Evolutionary conservation across 64 coral and sea anemone species (phyloP), one percentile per base, ranked within the genome.

Genomic region (Actinia tenebrosa): DNA sequence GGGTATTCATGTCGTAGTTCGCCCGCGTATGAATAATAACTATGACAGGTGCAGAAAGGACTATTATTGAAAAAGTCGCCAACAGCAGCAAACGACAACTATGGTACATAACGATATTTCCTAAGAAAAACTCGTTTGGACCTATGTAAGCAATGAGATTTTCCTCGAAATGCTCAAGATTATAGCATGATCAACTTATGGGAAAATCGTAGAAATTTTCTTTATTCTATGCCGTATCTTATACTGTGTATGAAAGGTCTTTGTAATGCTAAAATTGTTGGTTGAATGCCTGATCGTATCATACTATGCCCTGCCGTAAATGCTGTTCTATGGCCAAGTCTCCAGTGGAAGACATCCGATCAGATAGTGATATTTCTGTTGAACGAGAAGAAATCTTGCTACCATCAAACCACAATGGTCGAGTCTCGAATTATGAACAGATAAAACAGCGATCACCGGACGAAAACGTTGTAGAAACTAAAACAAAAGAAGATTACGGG

Each of bases 371-470:
- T 81, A 81, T 81, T 81, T 81, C 79, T 50, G 42, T 45, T 53
- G 79, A 81, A 81, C 60, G 53, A 54, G 83, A 85, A 43, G 56
- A 85, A 85, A 85, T 85, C 44, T 85, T 85, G 19, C 83, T 85
- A 19, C 79, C 43, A 81, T 58, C 83, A 64, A 85, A 56, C 30
- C 83, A n/a, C 53, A 85, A 85, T 62, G 83, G 83, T 43, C 53
- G 60, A 42, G 56, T 64, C 18, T 61, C 26, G 60, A 56, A 59
- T 54, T 55, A 85, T 46, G 83, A 85, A 64, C 53, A 60, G 54
- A 83, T 83, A 83, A 52, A 58, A 83, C 45, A 83, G 54, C 80
- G 80, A 83, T 83, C 80, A 53, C 46, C 80, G 19, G 80, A 52
- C 10, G 54, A 83, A 83, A 59, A 43, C 43, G 20, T 26, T 25